These are phyloP conservation scores for Hoplias malabaricus DNA, from an alignment of 2,113 vertebrate genomes.

Conservation along the genomic window DNA sequence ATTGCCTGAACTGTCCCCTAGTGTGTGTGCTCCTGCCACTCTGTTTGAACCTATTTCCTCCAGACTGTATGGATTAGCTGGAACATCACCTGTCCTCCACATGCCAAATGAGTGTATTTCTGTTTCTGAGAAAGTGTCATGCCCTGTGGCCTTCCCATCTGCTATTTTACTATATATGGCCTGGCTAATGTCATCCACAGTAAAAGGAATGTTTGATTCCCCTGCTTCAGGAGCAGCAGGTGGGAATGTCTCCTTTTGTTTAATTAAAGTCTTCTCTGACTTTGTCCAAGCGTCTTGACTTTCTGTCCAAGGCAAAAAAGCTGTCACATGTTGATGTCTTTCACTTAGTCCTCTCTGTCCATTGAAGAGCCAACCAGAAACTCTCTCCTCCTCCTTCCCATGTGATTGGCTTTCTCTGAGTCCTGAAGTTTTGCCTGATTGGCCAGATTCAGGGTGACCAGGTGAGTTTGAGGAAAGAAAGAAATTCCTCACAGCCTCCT, in stretches of 20 bases:
- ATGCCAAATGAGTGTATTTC: background rate
- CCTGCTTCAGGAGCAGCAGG: constrained; percentile 38
- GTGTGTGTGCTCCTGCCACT: constrained; percentile 40
- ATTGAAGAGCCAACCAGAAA: constrained; percentile 49
- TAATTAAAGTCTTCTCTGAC: constrained; percentile 23
- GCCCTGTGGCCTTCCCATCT: constrained; percentile 40
- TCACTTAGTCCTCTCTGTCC: constrained; percentile 49
- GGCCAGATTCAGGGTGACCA: constrained; percentile 17
- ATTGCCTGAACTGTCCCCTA: constrained; percentile 27
- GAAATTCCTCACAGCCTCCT: constrained; percentile 53
- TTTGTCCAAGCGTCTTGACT: constrained; percentile 13
- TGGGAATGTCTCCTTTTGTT: background rate
- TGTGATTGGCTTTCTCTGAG: constrained; percentile 29
- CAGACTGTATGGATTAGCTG: constrained; percentile 19
- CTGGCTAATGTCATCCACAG: constrained; percentile 57
- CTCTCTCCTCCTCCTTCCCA: constrained; percentile 46
- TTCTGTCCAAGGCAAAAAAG: constrained; percentile 67
- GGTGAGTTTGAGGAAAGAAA: constrained; percentile 28
- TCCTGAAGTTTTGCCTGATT: constrained; percentile 26
- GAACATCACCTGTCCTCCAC: background rate
- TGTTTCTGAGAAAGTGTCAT: constrained; percentile 7
- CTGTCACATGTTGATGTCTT: constrained; percentile 57
- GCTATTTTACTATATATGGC: constrained; percentile 60
- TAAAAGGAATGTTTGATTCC: constrained; percentile 44
- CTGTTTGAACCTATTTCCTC: constrained; percentile 2